A percentile compares a stretch with the other conserved stretches of the same genome.
These are phyloP conservation scores for Spinibarbus caldwelli DNA, from an alignment of 2,797 vertebrate species.

Conservation along the genomic window DNA sequence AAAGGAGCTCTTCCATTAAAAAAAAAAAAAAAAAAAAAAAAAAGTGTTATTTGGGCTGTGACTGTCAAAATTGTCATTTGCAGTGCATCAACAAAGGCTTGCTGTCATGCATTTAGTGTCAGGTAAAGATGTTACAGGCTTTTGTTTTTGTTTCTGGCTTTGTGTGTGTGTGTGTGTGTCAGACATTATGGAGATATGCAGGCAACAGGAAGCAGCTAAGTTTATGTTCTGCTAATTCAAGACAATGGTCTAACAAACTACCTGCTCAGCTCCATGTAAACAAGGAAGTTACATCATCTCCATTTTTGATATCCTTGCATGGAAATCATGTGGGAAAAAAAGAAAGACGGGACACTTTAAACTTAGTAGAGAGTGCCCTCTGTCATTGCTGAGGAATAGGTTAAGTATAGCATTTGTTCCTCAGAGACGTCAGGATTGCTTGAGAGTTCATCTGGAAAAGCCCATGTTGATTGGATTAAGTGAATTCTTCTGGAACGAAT, in stretches of 20 bases:
- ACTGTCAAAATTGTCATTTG: neutral
- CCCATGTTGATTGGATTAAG: constrained; percentile 73
- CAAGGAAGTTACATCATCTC: neutral
- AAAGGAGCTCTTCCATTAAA: too few relatives aligned
- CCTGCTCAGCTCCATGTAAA: neutral
- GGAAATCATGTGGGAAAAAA: neutral
- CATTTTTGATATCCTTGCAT: neutral
- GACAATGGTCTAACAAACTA: neutral
- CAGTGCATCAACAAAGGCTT: neutral
- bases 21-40: too few relatives aligned
- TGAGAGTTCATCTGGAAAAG: constrained; percentile 75
- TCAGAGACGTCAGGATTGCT: constrained; percentile 64
- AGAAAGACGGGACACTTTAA: constrained; percentile 1
- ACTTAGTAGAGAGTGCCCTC: neutral
- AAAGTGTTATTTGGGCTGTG: neutral
- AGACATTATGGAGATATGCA: neutral
- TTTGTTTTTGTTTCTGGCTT: neutral
- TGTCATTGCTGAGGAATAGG: constrained; percentile 25
- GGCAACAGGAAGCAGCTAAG: neutral
- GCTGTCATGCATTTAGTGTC: neutral
- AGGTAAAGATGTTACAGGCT: neutral
- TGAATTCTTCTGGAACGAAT: constrained; percentile 76
- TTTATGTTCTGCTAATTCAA: neutral
- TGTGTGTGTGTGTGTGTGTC: neutral
- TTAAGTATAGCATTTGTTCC: constrained; percentile 66